Conservation (phyloP, 2,888 invertebrate genomes). For the Sceliomorpha sp. region DNA sequence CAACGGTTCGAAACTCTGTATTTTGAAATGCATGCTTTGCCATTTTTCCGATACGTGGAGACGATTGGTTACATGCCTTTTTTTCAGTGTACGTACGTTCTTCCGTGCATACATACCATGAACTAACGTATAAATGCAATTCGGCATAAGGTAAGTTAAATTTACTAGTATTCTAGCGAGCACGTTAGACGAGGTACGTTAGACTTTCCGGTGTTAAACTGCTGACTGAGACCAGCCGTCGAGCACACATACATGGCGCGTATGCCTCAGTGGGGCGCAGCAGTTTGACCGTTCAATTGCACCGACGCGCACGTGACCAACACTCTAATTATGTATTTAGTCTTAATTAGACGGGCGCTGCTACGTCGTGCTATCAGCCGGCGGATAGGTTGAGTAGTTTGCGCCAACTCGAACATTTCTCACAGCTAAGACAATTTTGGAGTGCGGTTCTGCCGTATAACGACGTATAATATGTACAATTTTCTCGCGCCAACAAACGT, state of each 20-base stretch:
- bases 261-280: constrained; percentile 61
- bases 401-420: constrained; percentile 43
- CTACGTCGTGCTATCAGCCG: constrained; percentile 62
- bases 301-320: constrained; percentile 72
- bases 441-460: background rate
- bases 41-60: too few relatives aligned
- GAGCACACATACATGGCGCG: constrained; percentile 68
- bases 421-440: constrained; percentile 26
- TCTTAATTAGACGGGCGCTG: constrained; percentile 75
- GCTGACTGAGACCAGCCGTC: constrained; percentile 64
- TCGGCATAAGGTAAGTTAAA: constrained; percentile 18
- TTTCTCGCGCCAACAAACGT: too few relatives aligned
- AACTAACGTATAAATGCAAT: constrained; percentile 19
- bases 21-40: too few relatives aligned
- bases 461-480: constrained; percentile 3
- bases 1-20: too few relatives aligned
- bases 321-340: constrained; percentile 77
- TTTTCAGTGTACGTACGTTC: too few relatives aligned
- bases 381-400: constrained; percentile 47
- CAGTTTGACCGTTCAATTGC: constrained; percentile 74
- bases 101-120: too few relatives aligned
- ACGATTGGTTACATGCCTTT: too few relatives aligned
- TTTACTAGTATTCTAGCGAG: constrained; percentile 27
- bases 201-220: constrained; percentile 59
- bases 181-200: too few relatives aligned